These are phyloP conservation scores for Chrysaora quinquecirrha DNA, from an alignment of 30 jellyfish, hydroid and myxozoan genomes.

Conservation along the genomic window DNA sequence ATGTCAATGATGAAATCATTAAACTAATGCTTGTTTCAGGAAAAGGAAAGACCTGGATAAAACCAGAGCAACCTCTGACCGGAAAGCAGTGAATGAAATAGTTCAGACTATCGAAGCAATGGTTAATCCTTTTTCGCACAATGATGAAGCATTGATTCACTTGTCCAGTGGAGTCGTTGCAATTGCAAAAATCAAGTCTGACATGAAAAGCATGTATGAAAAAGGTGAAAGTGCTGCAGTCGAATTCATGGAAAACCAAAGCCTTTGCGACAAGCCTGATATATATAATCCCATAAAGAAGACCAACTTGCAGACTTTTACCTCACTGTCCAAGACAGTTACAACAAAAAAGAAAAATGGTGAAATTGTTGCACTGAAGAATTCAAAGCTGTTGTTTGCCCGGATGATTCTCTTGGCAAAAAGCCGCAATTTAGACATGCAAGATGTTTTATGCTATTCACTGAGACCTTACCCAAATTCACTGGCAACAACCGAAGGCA, in stretches of 20 bases:
- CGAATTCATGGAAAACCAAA: conserved; percentile 20
- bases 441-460: conserved; percentile 37
- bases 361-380: conserved; percentile 44
- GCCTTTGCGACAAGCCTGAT: conserved; percentile 32
- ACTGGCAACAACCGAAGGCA: conserved; percentile 53
- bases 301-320: conserved; percentile 42
- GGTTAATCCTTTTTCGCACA: conserved; percentile 32
- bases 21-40: conserved; percentile 3
- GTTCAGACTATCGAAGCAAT: conserved; percentile 27
- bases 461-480: conserved; percentile 46
- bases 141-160: conserved; percentile 22
- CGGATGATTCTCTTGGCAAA: conserved; percentile 45
- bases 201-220: conserved; percentile 35
- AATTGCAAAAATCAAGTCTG: conserved; percentile 16
- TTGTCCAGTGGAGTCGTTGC: conserved; percentile 49
- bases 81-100: conserved; percentile 18
- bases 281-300: conserved; percentile 37
- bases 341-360: conserved; percentile 41
- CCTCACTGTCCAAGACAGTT: conserved; percentile 20
- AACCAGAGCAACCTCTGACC: conserved; percentile 30
- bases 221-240: conserved; percentile 39
- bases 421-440: conserved; percentile 37
- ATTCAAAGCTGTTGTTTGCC: conserved; percentile 29
- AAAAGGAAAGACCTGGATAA: conserved; percentile 31
- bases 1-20: too few species aligned